Percentiles rank a stretch among this genome's conserved stretches.
Evolutionary conservation across 2,888 invertebrate genomes (phyloP).

Genomic region (Melolontha melolontha): DNA sequence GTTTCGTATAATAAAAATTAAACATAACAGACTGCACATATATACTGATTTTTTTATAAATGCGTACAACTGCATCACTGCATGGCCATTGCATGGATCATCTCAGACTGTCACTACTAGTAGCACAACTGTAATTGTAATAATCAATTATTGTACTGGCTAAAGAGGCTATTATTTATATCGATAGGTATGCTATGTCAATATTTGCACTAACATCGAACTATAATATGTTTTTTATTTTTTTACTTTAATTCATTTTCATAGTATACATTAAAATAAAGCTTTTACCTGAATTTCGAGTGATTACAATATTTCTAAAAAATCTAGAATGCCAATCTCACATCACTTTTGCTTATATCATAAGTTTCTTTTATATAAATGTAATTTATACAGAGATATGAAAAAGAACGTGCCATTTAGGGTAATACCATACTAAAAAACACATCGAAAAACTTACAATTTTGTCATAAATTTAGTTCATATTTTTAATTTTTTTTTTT

Average conservation of each 20-base stretch:
- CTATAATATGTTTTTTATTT: slow-evolving; percentile 58
- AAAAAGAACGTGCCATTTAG: slow-evolving; percentile 77
- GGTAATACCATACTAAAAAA: slow-evolving; percentile 76
- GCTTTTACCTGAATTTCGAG: slow-evolving; percentile 64
- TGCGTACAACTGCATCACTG: slow-evolving; percentile 61
- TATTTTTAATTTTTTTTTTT: slow-evolving; percentile 45
- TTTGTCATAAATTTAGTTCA: slow-evolving; percentile 62
- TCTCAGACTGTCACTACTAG: slow-evolving; percentile 62
- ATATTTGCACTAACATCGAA: slow-evolving; percentile 66
- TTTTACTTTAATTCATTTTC: slow-evolving; percentile 47
- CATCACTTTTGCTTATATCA: slow-evolving; percentile 62
- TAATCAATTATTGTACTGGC: slow-evolving; percentile 63
- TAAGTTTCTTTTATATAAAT: slow-evolving; percentile 56
- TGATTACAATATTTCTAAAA: slow-evolving; percentile 57
- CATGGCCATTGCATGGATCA: slow-evolving; percentile 59
- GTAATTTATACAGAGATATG: slow-evolving; percentile 64
- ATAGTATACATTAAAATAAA: slow-evolving; percentile 65
- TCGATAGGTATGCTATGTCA: slow-evolving; percentile 59
- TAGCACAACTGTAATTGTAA: slow-evolving; percentile 64
- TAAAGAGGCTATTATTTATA: slow-evolving; percentile 61
- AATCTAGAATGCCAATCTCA: slow-evolving; percentile 62
- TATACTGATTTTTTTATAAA: slow-evolving; percentile 55
- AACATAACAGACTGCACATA: slow-evolving; percentile 59
- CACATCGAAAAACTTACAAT: slow-evolving; percentile 62
- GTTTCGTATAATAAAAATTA: slow-evolving; percentile 34